Percentiles rank a stretch among this genome's conserved stretches.
Evolutionary conservation across 1,140 invertebrate genomes (phyloP).

Genomic region (Calephelis nemesis): DNA sequence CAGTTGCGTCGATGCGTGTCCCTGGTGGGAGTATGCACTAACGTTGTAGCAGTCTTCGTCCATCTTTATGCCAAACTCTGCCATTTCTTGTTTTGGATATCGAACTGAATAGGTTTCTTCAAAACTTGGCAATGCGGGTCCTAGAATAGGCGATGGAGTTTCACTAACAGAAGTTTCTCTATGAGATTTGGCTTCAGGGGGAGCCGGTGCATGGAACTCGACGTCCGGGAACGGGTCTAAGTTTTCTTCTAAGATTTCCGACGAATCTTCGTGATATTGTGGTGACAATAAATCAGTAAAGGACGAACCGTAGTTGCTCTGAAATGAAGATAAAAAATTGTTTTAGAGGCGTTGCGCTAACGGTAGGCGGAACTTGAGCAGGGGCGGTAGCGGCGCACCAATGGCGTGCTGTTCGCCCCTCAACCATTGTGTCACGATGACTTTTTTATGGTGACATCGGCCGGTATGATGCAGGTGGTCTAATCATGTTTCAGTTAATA

Average conservation of each 20-base stretch:
- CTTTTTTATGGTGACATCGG: conserved; percentile 37
- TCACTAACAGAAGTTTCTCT: conserved; percentile 65
- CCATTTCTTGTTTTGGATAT: conserved; percentile 81
- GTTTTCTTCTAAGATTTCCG: conserved; percentile 76
- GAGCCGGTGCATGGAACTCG: conserved; percentile 71
- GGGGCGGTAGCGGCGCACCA: conserved; percentile 63
- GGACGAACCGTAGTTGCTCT: conserved; percentile 80
- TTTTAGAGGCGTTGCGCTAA: conserved; percentile 59
- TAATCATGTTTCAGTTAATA: conserved; percentile 28
- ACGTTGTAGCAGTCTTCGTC: conserved; percentile 87
- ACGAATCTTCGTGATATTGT: conserved; percentile 77
- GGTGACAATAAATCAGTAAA: conserved; percentile 78
- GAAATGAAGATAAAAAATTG: conserved; percentile 66
- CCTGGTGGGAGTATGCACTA: conserved; percentile 81
- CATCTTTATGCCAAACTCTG: conserved; percentile 85
- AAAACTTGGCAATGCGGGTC: conserved; percentile 89
- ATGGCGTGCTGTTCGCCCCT: conserved; percentile 44
- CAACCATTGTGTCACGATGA: conserved; percentile 35
- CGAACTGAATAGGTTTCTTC: conserved; percentile 91
- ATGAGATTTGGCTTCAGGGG: conserved; percentile 63
- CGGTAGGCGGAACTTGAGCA: conserved; percentile 57
- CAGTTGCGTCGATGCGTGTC: conserved; percentile 72
- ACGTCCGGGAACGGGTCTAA: conserved; percentile 78
- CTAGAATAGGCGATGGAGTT: conserved; percentile 69
- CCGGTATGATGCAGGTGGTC: conserved; percentile 34